A percentile compares a stretch with the other conserved stretches of the same genome.
Conservation (phyloP, 2,797 vertebrate genomes). For the Hephaestus fuliginosus region DNA sequence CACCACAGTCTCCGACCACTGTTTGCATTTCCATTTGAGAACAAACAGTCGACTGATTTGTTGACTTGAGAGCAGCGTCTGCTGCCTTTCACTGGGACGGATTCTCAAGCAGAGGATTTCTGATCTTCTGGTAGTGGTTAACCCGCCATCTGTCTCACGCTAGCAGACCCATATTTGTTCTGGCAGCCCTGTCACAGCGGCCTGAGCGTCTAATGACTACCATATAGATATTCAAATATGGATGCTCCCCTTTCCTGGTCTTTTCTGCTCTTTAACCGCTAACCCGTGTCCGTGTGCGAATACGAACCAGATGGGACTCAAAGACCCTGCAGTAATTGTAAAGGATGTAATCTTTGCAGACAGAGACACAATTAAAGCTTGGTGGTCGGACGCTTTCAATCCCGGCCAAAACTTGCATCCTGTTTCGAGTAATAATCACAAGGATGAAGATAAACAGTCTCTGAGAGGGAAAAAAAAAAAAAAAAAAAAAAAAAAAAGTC, state of each 20-base stretch:
- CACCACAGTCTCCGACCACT: conserved; percentile 12
- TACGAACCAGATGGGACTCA: conserved; percentile 72
- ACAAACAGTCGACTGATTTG: conserved; percentile 56
- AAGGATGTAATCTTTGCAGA: conserved; percentile 55
- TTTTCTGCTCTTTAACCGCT: conserved; percentile 41
- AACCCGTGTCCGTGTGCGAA: conserved; percentile 55
- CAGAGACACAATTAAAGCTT: conserved; percentile 56
- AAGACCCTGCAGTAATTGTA: conserved; percentile 34
- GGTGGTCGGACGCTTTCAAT: conserved; percentile 54
- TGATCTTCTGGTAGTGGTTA: conserved; percentile 47
- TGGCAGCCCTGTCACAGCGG: conserved; percentile 44
- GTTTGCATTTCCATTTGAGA: conserved; percentile 52
- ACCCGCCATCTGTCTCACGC: conserved; percentile 49
- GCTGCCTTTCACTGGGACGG: conserved; percentile 28
- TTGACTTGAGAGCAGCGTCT: conserved; percentile 45
- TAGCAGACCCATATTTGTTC: conserved; percentile 47
- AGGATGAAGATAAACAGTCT: conserved; percentile 59
- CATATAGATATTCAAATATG: conserved; percentile 58
- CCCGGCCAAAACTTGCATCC: conserved; percentile 47
- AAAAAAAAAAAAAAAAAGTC: neutral
- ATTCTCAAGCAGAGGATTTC: conserved; percentile 15
- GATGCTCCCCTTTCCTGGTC: conserved; percentile 40
- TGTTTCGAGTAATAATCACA: conserved; percentile 49
- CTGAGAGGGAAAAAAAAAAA: neutral
- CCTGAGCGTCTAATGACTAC: conserved; percentile 52